A percentile compares a stretch with the other conserved stretches of the same genome.
Evolutionary conservation across 2,113 vertebrate genomes (phyloP).

Genomic region (Lepidiolamprologus cunningtoni): DNA sequence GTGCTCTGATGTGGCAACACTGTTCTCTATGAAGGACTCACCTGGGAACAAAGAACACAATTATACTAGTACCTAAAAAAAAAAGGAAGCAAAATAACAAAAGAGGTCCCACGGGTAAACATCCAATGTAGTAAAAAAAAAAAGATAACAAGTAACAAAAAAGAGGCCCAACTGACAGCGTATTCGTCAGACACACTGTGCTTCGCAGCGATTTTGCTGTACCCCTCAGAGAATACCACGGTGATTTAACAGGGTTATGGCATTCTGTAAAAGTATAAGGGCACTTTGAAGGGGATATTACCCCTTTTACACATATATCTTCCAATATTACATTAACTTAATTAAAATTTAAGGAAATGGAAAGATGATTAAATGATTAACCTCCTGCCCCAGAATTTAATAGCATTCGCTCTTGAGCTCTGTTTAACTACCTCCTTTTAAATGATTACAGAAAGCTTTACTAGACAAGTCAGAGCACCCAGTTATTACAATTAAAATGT

Average conservation of each 20-base stretch:
- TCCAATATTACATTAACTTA: slow-evolving; percentile 43
- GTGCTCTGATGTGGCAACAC: slow-evolving; percentile 70
- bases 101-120: neutral
- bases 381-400: slow-evolving; percentile 6
- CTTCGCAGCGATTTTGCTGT: neutral
- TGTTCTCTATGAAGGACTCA: slow-evolving; percentile 80
- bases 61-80: neutral
- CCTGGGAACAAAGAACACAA: slow-evolving; percentile 48
- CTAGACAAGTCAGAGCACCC: neutral
- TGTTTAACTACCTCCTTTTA: slow-evolving; percentile 2
- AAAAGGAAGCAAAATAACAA: neutral
- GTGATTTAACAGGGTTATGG: neutral
- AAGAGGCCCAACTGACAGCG: neutral
- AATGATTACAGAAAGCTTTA: slow-evolving; percentile 6
- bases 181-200: neutral
- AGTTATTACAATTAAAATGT: neutral
- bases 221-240: neutral
- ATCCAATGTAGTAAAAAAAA: neutral
- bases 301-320: slow-evolving; percentile 10
- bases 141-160: neutral
- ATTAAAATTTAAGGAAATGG: slow-evolving; percentile 37
- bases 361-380: slow-evolving; percentile 49
- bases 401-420: neutral
- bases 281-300: neutral
- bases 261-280: neutral